These are phyloP conservation scores for Ormyrus pomaceus DNA, from an alignment of 2,888 invertebrate genomes.

Conservation along the genomic window DNA sequence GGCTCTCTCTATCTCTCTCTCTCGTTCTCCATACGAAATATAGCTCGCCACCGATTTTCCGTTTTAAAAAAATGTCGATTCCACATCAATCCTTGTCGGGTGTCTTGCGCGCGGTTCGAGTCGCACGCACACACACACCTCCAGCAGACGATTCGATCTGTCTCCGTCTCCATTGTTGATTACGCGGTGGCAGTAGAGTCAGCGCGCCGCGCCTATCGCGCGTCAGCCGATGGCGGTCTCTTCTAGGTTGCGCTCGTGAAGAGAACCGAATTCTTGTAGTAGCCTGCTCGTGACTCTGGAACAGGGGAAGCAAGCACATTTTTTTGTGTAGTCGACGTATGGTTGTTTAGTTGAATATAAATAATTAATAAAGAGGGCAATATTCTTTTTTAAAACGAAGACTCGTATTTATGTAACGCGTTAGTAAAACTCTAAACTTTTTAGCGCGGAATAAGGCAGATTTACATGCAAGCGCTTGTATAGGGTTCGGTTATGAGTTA, in stretches of 20 bases:
- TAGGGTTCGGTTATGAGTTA: too few species aligned
- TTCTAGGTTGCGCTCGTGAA: conserved; percentile 90
- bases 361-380: too few species aligned
- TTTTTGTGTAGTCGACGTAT: neutral
- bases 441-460: too few species aligned
- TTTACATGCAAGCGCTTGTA: too few species aligned
- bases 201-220: conserved; percentile 58
- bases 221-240: conserved; percentile 63
- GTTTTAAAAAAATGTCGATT: too few species aligned
- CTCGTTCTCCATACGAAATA: neutral
- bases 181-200: conserved; percentile 53
- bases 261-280: conserved; percentile 93
- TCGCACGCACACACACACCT: neutral
- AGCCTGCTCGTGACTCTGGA: conserved; percentile 79
- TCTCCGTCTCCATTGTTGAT: conserved; percentile 40
- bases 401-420: too few species aligned
- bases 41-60: too few species aligned
- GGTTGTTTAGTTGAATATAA: too few species aligned
- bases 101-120: neutral
- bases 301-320: conserved; percentile 62
- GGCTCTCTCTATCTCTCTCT: neutral
- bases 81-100: too few species aligned
- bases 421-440: too few species aligned
- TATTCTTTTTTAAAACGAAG: too few species aligned
- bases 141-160: conserved; percentile 9